Conservation (phyloP, 2,888 invertebrate genomes). For the Carterocephalus palaemon region DNA sequence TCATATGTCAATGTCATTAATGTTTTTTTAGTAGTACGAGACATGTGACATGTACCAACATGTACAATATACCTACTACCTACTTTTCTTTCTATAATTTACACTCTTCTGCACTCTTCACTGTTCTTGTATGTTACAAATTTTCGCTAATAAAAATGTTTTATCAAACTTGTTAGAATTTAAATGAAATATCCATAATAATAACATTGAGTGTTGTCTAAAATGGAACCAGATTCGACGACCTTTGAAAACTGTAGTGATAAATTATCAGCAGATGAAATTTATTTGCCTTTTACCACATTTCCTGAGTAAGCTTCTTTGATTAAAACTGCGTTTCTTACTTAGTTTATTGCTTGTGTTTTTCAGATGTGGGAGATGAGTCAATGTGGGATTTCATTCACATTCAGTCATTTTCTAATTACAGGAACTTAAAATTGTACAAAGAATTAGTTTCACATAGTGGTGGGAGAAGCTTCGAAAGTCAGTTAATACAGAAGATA, state of each 20-base stretch:
- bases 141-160: too few species aligned
- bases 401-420: constrained; percentile 35
- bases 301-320: constrained; percentile 47
- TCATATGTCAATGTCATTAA: too few species aligned
- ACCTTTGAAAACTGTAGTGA: constrained; percentile 53
- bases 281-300: constrained; percentile 52
- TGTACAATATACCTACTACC: too few species aligned
- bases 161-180: not conserved
- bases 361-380: too few species aligned
- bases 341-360: too few species aligned
- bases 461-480: constrained; percentile 48
- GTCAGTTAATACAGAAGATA: constrained; percentile 51
- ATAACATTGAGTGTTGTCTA: constrained; percentile 1
- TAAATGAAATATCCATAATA: not conserved
- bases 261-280: constrained; percentile 40
- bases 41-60: too few species aligned
- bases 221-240: constrained; percentile 74
- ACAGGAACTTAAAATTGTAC: constrained; percentile 57
- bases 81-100: too few species aligned
- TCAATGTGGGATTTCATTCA: too few species aligned
- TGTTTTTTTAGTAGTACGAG: too few species aligned
- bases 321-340: constrained; percentile 3
- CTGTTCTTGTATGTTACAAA: too few species aligned
- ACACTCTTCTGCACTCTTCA: too few species aligned
- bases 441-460: constrained; percentile 45